These are phyloP conservation scores for Caradrina kadenii DNA, from an alignment of 2,888 invertebrate genomes.

Conservation along the genomic window DNA sequence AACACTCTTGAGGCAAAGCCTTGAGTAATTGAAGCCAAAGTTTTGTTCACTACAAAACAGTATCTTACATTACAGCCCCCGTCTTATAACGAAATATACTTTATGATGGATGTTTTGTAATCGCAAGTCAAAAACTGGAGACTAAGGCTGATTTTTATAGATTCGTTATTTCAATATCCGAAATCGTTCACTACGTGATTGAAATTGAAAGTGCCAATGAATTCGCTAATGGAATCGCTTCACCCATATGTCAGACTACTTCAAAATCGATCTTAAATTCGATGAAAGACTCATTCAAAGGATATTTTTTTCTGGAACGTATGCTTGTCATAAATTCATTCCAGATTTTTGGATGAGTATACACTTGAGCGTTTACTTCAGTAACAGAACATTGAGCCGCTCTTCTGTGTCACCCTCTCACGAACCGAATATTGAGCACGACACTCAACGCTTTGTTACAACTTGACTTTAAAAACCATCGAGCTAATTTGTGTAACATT, in stretches of 20 bases:
- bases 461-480: no score
- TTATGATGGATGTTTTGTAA: not conserved
- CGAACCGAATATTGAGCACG: no score
- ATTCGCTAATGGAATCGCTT: not conserved
- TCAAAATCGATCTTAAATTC: conserved; percentile 32
- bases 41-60: not conserved
- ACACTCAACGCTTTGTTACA: no score
- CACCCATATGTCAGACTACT: not conserved
- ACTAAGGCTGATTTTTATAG: not conserved
- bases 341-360: not conserved
- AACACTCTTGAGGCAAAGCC: not conserved
- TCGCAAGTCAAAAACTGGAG: not conserved
- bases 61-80: not conserved
- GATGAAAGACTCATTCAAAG: conserved; percentile 8
- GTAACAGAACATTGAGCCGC: no score
- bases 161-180: not conserved
- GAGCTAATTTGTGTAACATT: no score
- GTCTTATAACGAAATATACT: not conserved
- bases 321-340: conserved; percentile 27
- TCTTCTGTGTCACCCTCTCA: no score
- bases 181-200: not conserved
- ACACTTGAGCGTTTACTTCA: no score
- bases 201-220: conserved; percentile 19
- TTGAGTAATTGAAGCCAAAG: not conserved
- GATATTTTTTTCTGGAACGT: conserved; percentile 17